Conservation (phyloP, 2,797 vertebrate genomes). For the Characodon lateralis region DNA sequence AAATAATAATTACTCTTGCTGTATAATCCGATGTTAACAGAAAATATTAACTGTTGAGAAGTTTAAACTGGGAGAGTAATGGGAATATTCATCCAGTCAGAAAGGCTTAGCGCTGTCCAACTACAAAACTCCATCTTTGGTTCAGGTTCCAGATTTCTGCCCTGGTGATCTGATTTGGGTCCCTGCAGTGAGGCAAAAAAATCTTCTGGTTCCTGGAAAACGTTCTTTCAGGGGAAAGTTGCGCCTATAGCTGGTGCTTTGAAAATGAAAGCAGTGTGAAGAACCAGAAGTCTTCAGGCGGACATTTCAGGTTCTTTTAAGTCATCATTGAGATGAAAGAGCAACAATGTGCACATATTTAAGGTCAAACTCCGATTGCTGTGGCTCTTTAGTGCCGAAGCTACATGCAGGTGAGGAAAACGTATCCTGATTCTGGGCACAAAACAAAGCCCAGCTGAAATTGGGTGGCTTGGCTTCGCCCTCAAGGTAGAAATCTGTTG, state of each 20-base stretch:
- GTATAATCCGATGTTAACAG: not conserved
- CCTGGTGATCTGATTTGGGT: not conserved
- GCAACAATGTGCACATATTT: conserved; percentile 45
- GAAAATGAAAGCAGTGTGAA: conserved; percentile 55
- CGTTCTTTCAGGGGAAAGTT: too few species aligned
- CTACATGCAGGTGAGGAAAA: conserved; percentile 34
- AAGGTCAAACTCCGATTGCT: conserved; percentile 45
- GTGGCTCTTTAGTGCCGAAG: conserved; percentile 23
- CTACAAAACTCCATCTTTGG: not conserved
- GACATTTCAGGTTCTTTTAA: conserved; percentile 58
- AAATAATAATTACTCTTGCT: not conserved
- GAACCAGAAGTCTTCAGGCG: conserved; percentile 57
- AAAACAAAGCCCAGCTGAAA: conserved; percentile 55
- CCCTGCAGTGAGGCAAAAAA: not conserved
- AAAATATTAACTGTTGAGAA: not conserved
- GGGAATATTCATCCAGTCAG: not conserved
- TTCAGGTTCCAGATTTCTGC: not conserved
- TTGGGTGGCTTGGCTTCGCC: conserved; percentile 54
- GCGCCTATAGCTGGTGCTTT: too few species aligned
- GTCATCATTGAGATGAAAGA: conserved; percentile 35
- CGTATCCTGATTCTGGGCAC: conserved; percentile 46
- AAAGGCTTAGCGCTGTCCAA: not conserved
- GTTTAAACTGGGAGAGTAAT: not conserved
- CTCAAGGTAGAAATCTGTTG: conserved; percentile 60
- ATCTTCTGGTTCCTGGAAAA: too few species aligned